Conservation (phyloP, 2,888 invertebrate genomes). For the Tortrix viridana region DNA sequence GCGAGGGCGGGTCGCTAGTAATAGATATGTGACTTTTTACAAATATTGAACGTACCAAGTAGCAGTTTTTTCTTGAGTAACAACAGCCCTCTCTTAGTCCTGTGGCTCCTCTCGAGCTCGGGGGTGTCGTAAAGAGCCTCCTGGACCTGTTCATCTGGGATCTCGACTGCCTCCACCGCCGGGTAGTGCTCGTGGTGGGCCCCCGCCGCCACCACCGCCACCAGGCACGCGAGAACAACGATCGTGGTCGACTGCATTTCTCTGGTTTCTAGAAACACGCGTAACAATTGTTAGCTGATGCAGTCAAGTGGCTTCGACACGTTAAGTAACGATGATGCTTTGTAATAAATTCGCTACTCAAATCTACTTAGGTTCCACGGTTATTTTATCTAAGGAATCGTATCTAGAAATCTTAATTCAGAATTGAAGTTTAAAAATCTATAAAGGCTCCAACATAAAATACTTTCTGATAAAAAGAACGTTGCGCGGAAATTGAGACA, state of each 20-base stretch:
- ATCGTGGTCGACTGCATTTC: constrained; percentile 75
- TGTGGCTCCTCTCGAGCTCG: constrained; percentile 64
- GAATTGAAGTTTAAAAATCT: constrained; percentile 28
- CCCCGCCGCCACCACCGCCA: constrained; percentile 64
- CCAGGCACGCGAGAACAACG: constrained; percentile 68
- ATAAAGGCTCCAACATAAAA: constrained; percentile 27
- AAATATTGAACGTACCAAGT: constrained; percentile 58
- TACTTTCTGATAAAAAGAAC: constrained; percentile 50
- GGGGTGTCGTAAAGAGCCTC: constrained; percentile 60
- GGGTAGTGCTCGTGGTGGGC: constrained; percentile 53
- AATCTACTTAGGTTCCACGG: not conserved
- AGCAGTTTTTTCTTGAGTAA: constrained; percentile 76
- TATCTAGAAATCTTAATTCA: constrained; percentile 5
- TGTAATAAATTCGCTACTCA: not conserved
- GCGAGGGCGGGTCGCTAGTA: too few relatives aligned
- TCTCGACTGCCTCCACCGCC: constrained; percentile 49
- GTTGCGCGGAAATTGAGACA: constrained; percentile 77
- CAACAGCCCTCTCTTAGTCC: constrained; percentile 72
- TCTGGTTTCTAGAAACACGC: constrained; percentile 48
- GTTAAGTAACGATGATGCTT: not conserved
- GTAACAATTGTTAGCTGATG: constrained; percentile 9
- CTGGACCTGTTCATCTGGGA: constrained; percentile 49
- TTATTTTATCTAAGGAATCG: not conserved
- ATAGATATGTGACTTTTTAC: too few relatives aligned
- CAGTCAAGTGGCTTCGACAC: not conserved